Evolutionary conservation across 2,797 vertebrate species (phyloP), one percentile per base, ranked within the genome.

Genomic region (Dipus sagitta): DNA sequence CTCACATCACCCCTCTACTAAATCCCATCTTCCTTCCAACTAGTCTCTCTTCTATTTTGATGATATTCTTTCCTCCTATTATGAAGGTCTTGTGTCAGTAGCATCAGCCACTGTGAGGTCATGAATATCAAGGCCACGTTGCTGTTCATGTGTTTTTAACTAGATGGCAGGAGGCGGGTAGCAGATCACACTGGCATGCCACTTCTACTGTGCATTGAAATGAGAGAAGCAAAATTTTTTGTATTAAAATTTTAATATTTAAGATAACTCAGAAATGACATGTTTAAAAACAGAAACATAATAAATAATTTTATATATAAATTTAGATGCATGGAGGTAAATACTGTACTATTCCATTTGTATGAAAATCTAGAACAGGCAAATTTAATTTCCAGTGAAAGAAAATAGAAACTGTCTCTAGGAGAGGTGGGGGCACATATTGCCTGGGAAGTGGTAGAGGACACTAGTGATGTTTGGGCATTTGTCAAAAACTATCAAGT

Each of bases 161-260:
- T 87, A 58, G 30, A 60, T 80, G 65, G 81, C 30, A 75, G 14
- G 54, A 17, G 4, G 71, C 23, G 42, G 42, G 28, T 24, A 86
- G 54, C 42, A 79, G 65, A 76, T 82, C 38, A 87, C 24, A 47
- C 7, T 60, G 30, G 15, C 26, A 70, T 32, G 68, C 58, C 6
- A 14, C 75, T 95, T 88, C 76, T 75, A 80, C 3, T 23, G 10
- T 42, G 60, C 38, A 88, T 76, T 83, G 78, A 86, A 88, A 86
- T 58, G 24, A 95, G 30, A 17, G 52, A 79, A 13, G 4, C 47
- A 20, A 92, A 1, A 6, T 62, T 89, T 89, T 86, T 47, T 65
- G 93, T 83, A 65, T 80, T 68, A 82, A 86, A 93, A 72, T 58
- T 32, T 75, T 75, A 67, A 74, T 77, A 92, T 60, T 75, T 86